phyloP scores from a whole-genome alignment of 2,797 vertebrate species.

The Leptodactylus fallax region DNA sequence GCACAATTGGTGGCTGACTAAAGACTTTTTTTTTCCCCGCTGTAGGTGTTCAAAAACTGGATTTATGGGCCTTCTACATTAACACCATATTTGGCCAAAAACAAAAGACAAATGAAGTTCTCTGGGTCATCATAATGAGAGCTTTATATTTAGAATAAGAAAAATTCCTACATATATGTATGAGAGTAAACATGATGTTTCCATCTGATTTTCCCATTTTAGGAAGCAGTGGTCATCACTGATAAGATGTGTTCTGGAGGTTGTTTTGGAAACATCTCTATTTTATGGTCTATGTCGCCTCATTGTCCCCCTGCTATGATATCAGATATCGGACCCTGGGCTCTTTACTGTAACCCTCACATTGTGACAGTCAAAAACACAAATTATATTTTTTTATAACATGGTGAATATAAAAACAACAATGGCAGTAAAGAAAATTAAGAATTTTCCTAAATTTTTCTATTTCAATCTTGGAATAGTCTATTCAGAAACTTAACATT shows the following conservation, averaged over 20 bases:
- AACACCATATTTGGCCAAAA: not conserved
- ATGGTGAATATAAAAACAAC: not conserved
- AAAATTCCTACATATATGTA: constrained; percentile 16
- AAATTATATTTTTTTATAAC: not conserved
- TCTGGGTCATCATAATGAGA: not conserved
- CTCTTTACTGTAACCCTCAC: constrained; percentile 7
- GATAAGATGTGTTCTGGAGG: constrained; percentile 54
- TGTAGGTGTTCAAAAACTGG: not conserved
- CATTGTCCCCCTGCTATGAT: constrained; percentile 9
- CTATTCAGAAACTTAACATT: not conserved
- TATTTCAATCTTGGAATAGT: too few species aligned
- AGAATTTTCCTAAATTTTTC: too few species aligned
- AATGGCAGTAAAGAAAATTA: not conserved
- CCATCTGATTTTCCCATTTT: constrained; percentile 11
- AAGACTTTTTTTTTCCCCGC: too few species aligned
- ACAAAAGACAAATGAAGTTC: not conserved
- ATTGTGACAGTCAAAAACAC: constrained; percentile 8
- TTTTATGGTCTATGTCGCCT: constrained; percentile 18
- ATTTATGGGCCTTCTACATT: not conserved
- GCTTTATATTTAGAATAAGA: not conserved
- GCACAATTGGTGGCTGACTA: too few species aligned
- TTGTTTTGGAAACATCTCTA: constrained; percentile 56
- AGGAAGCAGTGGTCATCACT: constrained; percentile 43
- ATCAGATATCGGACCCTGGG: constrained; percentile 2
- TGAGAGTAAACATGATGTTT: constrained; percentile 36